phyloP scores from a whole-genome alignment of 2,113 vertebrate genomes.

The Grammomys dolichurus region DNA sequence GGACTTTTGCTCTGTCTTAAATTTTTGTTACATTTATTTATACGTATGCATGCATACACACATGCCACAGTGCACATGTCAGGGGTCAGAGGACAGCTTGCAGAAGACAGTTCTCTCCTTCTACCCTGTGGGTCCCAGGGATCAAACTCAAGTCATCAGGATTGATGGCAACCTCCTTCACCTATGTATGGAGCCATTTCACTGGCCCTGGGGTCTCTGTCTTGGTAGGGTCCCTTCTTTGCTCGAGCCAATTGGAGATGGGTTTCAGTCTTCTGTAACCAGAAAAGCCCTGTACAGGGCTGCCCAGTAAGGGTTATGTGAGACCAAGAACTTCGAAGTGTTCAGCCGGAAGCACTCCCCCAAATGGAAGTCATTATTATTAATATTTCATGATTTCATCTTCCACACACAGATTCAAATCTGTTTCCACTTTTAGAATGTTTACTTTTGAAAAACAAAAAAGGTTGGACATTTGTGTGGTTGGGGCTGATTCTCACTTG shows the following conservation, averaged over 20 bases:
- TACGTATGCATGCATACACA: neutral
- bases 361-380: neutral
- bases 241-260: neutral
- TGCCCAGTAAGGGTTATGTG: neutral
- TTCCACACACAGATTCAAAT: conserved; percentile 25
- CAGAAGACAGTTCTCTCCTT: neutral
- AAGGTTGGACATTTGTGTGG: neutral
- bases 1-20: neutral
- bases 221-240: neutral
- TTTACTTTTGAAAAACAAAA: conserved; percentile 13
- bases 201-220: neutral
- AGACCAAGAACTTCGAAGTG: neutral
- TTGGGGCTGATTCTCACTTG: neutral
- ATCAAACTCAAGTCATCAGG: neutral
- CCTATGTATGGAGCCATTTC: too few species aligned
- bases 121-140: neutral
- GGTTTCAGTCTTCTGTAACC: neutral
- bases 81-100: neutral
- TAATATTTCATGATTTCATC: conserved; percentile 38
- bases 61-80: neutral
- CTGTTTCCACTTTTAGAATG: conserved; percentile 56
- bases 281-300: neutral
- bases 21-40: neutral
- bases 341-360: neutral
- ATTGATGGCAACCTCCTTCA: neutral